phyloP scores from a whole-genome alignment of 2,797 vertebrate genomes.

The Anniella stebbinsi region DNA sequence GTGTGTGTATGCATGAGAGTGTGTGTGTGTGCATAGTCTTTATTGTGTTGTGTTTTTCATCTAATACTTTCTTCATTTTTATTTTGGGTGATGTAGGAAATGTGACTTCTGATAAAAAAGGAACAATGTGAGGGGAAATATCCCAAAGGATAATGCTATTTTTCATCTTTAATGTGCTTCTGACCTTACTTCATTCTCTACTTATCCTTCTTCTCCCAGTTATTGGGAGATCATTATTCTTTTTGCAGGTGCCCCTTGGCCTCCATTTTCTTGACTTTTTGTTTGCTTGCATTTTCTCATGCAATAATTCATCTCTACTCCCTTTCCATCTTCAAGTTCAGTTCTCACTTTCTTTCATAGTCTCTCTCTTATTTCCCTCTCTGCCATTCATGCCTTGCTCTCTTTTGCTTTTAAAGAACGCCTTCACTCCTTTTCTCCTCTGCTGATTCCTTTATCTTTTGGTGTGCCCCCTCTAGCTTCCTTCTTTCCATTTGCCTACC shows the following conservation, averaged over 20 bases:
- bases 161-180: slow-evolving; percentile 49
- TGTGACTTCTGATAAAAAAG: slow-evolving; percentile 60
- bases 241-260: slow-evolving; percentile 51
- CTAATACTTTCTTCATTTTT: slow-evolving; percentile 53
- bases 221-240: slow-evolving; percentile 54
- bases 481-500: background rate
- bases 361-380: slow-evolving; percentile 3
- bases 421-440: background rate
- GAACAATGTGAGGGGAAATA: slow-evolving; percentile 64
- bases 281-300: slow-evolving; percentile 44
- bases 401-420: background rate
- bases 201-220: slow-evolving; percentile 47
- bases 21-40: slow-evolving; percentile 50
- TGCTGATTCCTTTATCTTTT: slow-evolving; percentile 8
- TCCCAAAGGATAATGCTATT: slow-evolving; percentile 61
- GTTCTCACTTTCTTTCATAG: slow-evolving; percentile 34
- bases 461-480: background rate
- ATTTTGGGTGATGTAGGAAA: slow-evolving; percentile 63
- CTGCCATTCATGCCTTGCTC: fast-evolving
- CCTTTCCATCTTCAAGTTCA: slow-evolving; percentile 24
- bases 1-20: slow-evolving; percentile 14
- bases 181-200: slow-evolving; percentile 49
- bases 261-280: slow-evolving; percentile 49
- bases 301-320: slow-evolving; percentile 48
- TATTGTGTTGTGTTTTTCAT: slow-evolving; percentile 70